Base-by-base conservation (phyloP, 2,113 vertebrate genomes). In the Anser brachyrhynchus region DNA sequence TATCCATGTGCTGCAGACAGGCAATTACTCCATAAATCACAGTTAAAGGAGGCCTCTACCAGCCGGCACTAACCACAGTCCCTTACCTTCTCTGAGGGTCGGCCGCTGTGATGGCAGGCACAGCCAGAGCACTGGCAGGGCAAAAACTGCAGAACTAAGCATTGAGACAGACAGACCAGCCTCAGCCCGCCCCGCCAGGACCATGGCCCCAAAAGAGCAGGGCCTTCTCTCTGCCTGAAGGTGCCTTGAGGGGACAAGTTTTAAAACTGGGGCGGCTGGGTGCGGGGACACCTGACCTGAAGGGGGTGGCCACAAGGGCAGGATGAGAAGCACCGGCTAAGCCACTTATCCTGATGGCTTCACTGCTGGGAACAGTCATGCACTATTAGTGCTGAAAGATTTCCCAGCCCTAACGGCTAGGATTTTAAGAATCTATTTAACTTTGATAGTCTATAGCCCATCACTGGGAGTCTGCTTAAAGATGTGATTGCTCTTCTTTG, bases 361-460 rank as follows among this genome's bases (percentile, higher is more conserved):
- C 96, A 94, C 92, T 93, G 95, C 95, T 75, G 69, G 72, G 73
- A 95, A 69, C 92, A 95, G 95, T 94, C 96, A 94, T 92, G 96
- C 96, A 92, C 95, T 96, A 96, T 96, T 96, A 96, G 92, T 92
- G 96, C 93, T 96, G 95, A 97, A 96, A 96, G 93, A 95, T 93
- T 96, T 94, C 91, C 92, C 93, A 92, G 92, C 80, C 92, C 95
- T 96, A 96, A 96, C 87, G 59, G 92, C 93, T 81, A 95, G 84
- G 93, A 94, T 91, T 95, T 94, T 91, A 93, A 95, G 92, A 96
- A 96, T 96, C 95, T 96, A 94, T 97, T 96, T 97, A 96, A 96
- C 95, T 96, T 93, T 94, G 96, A 96, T 96, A 94, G 96, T 96
- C 92, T 94, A 91, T 22, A 94, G 93, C 96, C 93, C 81, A 94